Evolutionary conservation across 2,113 vertebrate species (phyloP), one percentile per base, ranked within the genome.

Genomic region (Anseranas semipalmata): DNA sequence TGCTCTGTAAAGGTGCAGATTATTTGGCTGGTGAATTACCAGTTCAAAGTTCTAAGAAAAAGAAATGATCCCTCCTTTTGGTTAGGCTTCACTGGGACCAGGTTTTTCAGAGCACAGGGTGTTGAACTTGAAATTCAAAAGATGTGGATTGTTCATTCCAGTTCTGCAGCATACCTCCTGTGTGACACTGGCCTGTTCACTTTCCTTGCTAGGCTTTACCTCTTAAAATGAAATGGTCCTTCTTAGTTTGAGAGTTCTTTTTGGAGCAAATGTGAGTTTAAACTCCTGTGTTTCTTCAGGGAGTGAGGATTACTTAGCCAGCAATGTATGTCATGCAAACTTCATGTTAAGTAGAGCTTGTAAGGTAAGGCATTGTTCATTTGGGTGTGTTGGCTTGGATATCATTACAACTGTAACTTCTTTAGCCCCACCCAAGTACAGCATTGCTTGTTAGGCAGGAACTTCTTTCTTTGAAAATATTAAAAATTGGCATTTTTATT

Each of bases 311-410:
- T 75, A 6, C 55, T 58, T 5, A n/a, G 68, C 60, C 24, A 62
- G 56, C 81, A 3, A 3, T 8, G 35, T 15, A 10, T 84, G 79
- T 88, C 91, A 52, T 96, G 74, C 85, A 87, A 56, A 65, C 75
- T 63, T 76, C 16, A 12, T 6, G 24, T 41, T 93, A 93, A 88
- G 43, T 85, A 41, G 89, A 92, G 77, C 76, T 45, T 79, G 87
- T 30, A n/a, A 92, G 95, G 96, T 97, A 85, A 84, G 86, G 93
- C 87, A 32, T 97, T 97, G 97, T 97, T 97, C 85, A 37, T 60
- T 85, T 95, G 97, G 98, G 97, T 60, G 97, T 98, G 97, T 97
- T 95, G 96, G 95, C 94, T 95, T 98, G 97, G 91, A 97, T 96
- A 81, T 93, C 95, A 86, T 96, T 96, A 80, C 78, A 82, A 94